Percentiles rank a stretch among this genome's conserved stretches.
Conservation (phyloP, 2,888 invertebrate species). For the Drosophila sordidapex region DNA sequence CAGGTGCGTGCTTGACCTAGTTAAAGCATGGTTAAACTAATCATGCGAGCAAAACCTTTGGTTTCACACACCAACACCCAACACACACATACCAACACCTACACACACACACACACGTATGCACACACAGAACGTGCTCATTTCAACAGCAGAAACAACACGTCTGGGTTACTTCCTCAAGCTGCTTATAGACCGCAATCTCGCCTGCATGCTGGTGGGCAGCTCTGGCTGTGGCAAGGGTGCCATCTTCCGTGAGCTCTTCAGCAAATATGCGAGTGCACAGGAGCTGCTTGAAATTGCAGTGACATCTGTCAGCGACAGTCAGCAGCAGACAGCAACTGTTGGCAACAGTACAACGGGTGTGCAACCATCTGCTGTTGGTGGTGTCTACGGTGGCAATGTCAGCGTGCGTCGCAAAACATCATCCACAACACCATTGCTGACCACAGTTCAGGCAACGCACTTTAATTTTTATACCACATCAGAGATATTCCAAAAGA, state of each 20-base stretch:
- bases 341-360: conserved; percentile 5
- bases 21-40: conserved; percentile 50
- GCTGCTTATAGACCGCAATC: conserved; percentile 90
- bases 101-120: neutral
- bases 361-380: neutral
- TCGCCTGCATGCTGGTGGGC: conserved; percentile 96
- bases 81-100: neutral
- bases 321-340: conserved; percentile 28
- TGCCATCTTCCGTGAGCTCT: conserved; percentile 91
- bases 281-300: conserved; percentile 86
- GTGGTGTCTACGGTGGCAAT: conserved; percentile 13
- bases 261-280: conserved; percentile 83
- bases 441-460: conserved; percentile 80
- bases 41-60: conserved; percentile 47
- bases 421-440: conserved; percentile 83
- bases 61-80: conserved; percentile 15
- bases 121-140: conserved; percentile 89
- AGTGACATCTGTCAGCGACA: conserved; percentile 88
- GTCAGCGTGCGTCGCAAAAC: conserved; percentile 82
- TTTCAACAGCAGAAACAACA: conserved; percentile 95
- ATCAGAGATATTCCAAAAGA: conserved; percentile 94
- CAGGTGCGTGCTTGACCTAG: conserved; percentile 87
- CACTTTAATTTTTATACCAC: conserved; percentile 96
- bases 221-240: conserved; percentile 96
- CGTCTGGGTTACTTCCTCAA: conserved; percentile 95